These are phyloP conservation scores for Penaeus chinensis DNA, from an alignment of 1,140 invertebrate species.

Conservation along the genomic window DNA sequence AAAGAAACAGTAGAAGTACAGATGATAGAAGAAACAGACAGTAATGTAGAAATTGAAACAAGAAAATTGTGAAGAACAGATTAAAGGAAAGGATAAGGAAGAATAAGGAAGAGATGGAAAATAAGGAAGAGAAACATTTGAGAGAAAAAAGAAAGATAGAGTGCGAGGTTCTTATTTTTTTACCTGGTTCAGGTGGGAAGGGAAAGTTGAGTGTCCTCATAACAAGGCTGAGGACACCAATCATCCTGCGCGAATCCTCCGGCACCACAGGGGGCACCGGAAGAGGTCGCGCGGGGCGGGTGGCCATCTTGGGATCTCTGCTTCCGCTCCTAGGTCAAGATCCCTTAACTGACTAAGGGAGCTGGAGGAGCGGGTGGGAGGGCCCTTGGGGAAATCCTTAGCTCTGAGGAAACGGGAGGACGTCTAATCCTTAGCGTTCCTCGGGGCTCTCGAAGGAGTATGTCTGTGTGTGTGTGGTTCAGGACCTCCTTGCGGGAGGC, in stretches of 20 bases:
- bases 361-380: conserved; percentile 1
- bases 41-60: no score
- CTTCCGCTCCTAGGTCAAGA: conserved; percentile 13
- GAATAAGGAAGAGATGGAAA: no score
- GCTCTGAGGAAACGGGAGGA: neutral
- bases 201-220: conserved; percentile 64
- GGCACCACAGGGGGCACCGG: conserved; percentile 60
- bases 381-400: neutral
- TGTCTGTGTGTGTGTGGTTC: no score
- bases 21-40: no score
- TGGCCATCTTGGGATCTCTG: conserved; percentile 51
- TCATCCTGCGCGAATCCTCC: conserved; percentile 62
- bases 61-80: no score
- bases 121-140: neutral
- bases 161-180: neutral
- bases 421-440: no score
- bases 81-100: no score
- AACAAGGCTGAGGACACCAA: conserved; percentile 62
- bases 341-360: conserved; percentile 6
- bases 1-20: no score
- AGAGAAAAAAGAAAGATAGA: neutral
- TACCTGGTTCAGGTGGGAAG: conserved; percentile 62
- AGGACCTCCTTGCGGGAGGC: no score
- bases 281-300: conserved; percentile 60
- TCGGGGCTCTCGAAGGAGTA: no score